Conservation (phyloP, 2,888 invertebrate genomes). For the Apocheima hispidaria region DNA sequence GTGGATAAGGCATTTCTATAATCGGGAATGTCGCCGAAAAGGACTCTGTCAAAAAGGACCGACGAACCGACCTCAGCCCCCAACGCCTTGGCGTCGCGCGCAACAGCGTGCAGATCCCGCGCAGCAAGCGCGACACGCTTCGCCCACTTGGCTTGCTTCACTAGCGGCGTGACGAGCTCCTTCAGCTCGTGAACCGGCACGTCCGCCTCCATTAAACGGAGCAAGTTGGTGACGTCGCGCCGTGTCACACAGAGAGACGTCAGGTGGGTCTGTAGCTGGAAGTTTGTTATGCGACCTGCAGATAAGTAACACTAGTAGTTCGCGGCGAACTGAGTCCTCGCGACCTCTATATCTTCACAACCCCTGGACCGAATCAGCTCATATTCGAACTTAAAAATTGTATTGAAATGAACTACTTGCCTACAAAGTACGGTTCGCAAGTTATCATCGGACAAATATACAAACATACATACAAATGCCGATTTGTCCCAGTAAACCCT, state of each 20-base stretch:
- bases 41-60: neutral
- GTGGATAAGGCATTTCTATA: no score
- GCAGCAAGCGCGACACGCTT: slow-evolving; percentile 89
- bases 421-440: no score
- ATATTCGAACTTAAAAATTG: no score
- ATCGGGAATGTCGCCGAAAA: no score
- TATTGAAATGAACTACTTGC: no score
- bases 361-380: no score
- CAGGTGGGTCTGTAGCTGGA: slow-evolving; percentile 90
- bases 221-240: slow-evolving; percentile 87
- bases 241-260: slow-evolving; percentile 89
- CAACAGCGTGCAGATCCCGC: slow-evolving; percentile 91
- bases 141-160: slow-evolving; percentile 89
- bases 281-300: slow-evolving; percentile 85
- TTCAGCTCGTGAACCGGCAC: slow-evolving; percentile 84
- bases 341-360: no score
- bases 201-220: slow-evolving; percentile 89
- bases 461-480: no score
- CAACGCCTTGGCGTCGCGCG: slow-evolving; percentile 89
- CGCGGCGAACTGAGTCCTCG: no score
- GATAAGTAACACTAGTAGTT: no score
- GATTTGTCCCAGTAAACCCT: no score
- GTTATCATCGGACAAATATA: no score
- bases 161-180: slow-evolving; percentile 87
- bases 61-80: slow-evolving; percentile 90